Evolutionary conservation across 2,113 vertebrate species (phyloP).

Genomic region (Butorides virescens): DNA sequence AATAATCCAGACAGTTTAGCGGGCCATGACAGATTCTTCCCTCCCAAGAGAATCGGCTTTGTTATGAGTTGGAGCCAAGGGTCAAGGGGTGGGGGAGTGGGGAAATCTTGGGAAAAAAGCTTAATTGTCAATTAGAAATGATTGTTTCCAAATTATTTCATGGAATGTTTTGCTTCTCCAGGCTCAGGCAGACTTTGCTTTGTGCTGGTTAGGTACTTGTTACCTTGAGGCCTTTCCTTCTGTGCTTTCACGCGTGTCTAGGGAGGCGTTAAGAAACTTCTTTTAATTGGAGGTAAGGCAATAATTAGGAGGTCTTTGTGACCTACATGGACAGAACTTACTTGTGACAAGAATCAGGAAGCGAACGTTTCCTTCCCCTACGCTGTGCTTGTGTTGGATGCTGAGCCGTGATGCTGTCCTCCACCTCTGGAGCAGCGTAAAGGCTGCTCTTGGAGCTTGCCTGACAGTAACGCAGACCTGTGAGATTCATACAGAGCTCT

Average conservation of each 20-base stretch:
- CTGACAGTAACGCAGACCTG: neutral
- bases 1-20: neutral
- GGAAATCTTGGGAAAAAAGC: neutral
- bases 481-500: neutral
- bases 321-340: neutral
- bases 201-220: neutral
- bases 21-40: neutral
- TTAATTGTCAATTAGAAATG: neutral
- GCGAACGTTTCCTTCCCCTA: neutral
- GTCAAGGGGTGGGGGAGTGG: neutral
- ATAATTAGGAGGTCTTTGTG: neutral
- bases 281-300: neutral
- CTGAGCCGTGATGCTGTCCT: neutral
- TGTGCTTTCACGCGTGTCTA: fast-evolving
- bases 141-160: neutral
- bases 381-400: fast-evolving
- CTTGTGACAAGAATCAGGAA: neutral
- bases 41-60: neutral
- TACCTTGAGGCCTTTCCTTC: neutral
- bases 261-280: neutral
- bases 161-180: neutral
- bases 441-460: neutral
- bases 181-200: neutral
- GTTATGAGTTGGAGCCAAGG: neutral
- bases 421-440: neutral